These are phyloP conservation scores for Mesoclemmys tuberculata DNA, from an alignment of 2,113 vertebrate genomes.

Conservation along the genomic window DNA sequence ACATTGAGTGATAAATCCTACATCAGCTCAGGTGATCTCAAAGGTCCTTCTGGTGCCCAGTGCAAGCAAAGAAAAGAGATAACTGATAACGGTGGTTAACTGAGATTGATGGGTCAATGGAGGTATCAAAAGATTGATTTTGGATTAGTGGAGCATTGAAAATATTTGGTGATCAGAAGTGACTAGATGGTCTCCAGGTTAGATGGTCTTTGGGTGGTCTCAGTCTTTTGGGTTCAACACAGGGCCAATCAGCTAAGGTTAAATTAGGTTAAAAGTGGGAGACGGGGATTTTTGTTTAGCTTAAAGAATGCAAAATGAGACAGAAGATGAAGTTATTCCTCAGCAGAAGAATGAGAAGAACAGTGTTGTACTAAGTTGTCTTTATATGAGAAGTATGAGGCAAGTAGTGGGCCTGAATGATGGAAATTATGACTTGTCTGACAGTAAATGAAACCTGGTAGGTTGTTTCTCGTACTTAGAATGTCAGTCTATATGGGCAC, in stretches of 20 bases:
- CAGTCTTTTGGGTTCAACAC: not conserved
- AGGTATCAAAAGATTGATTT: not conserved
- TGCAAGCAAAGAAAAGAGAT: slow-evolving; percentile 34
- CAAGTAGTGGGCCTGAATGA: not conserved
- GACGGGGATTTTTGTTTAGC: not conserved
- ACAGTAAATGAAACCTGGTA: not conserved
- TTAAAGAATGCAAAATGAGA: not conserved
- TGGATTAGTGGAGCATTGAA: not conserved
- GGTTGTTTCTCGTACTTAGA: not conserved
- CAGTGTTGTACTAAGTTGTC: not conserved
- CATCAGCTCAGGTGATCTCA: not conserved
- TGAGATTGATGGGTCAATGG: not conserved
- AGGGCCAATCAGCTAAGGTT: not conserved
- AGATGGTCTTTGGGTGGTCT: not conserved
- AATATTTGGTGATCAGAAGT: not conserved
- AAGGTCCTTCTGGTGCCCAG: not conserved
- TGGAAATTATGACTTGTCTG: not conserved
- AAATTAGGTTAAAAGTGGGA: not conserved
- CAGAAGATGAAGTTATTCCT: not conserved
- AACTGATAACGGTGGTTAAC: not conserved
- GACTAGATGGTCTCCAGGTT: not conserved
- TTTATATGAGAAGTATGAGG: not conserved
- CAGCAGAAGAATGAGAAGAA: not conserved
- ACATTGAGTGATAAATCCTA: not conserved
- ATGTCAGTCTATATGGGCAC: not conserved